Conservation (phyloP, 2,888 invertebrate species). For the Hirtodrosophila alboralis region DNA sequence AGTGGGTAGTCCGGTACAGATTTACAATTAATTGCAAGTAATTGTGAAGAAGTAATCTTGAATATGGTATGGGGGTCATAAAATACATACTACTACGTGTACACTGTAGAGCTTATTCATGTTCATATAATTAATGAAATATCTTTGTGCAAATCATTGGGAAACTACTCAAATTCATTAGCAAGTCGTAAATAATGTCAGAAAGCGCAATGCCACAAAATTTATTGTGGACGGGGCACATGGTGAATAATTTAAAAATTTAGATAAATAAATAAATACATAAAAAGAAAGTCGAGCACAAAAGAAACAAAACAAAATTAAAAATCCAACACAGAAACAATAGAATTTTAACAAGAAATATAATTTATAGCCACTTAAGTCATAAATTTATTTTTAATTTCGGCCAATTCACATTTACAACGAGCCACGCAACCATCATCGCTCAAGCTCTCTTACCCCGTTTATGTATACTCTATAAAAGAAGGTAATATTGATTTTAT, state of each 20-base stretch:
- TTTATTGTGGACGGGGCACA: constrained; percentile 43
- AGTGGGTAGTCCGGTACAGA: constrained; percentile 49
- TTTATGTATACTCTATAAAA: constrained; percentile 21
- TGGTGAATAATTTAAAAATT: constrained; percentile 54
- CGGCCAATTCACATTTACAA: constrained; percentile 77
- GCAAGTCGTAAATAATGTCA: constrained; percentile 59
- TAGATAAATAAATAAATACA: constrained; percentile 41
- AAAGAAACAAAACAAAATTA: constrained; percentile 42
- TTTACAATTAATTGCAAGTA: constrained; percentile 65
- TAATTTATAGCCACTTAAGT: constrained; percentile 82
- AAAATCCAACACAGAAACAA: constrained; percentile 68
- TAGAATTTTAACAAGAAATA: constrained; percentile 79
- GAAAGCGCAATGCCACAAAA: constrained; percentile 41
- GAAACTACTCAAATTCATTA: constrained; percentile 54
- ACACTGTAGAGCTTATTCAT: constrained; percentile 13
- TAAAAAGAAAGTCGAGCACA: constrained; percentile 61
- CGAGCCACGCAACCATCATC: constrained; percentile 47
- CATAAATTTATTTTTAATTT: constrained; percentile 83
- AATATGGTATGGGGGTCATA: constrained; percentile 14
- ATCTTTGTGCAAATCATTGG: constrained; percentile 51
- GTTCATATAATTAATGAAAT: constrained; percentile 45
- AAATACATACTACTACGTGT: constrained; percentile 15
- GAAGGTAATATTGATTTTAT: neutral
- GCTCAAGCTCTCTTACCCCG: constrained; percentile 35
- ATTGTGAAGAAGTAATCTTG: constrained; percentile 42